Base-by-base conservation (phyloP, 1,140 invertebrate genomes). In the Drosophila willistoni region DNA sequence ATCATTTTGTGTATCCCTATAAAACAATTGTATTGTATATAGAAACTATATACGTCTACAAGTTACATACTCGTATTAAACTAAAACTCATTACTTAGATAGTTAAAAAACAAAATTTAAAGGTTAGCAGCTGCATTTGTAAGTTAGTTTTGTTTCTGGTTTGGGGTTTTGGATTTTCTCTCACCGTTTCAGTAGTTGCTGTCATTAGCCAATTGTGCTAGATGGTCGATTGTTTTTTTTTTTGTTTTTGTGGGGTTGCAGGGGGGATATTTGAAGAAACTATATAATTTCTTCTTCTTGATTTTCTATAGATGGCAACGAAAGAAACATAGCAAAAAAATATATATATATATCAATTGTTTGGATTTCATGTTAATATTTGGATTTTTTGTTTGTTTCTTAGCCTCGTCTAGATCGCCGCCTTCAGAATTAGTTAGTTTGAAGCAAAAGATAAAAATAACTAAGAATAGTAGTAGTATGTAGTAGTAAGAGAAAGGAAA, bases 261-360 rank as follows among this genome's bases (percentile, higher is more conserved):
- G 63, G 68, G 68, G 75, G 54, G 57, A 76, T 1, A 22, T 71
- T 82, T 87, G 44, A 51, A 51, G 44, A 51, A 51, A 12, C 77
- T 86, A 86, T 62, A 87, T 51, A 65, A 87, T 66, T 73, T 86
- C 83, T 82, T 86, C 83, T 51, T 86, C 83, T 51, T 71, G 59
- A 68, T 64, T 64, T 76, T 86, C 83, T 86, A 75, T 73, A 62
- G 13, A 62, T 73, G 64, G 42, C 62, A 86, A 86, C 76, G 83
- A 86, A 77, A 86, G 70, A 83, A 82, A 86, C 63, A 77, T 76
- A 71, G 83, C 83, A 83, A 57, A 68, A 87, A 57, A 68, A 87
- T 86, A 74, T 87, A 73, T 79, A 77, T 77, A 71, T 54, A 70
- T 72, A 25, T 25, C 22, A 25, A 25, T 34, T 36, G 33, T 36